Evolutionary conservation across 2,797 vertebrate species (phyloP).

Genomic region (Rhinoraja longicauda): DNA sequence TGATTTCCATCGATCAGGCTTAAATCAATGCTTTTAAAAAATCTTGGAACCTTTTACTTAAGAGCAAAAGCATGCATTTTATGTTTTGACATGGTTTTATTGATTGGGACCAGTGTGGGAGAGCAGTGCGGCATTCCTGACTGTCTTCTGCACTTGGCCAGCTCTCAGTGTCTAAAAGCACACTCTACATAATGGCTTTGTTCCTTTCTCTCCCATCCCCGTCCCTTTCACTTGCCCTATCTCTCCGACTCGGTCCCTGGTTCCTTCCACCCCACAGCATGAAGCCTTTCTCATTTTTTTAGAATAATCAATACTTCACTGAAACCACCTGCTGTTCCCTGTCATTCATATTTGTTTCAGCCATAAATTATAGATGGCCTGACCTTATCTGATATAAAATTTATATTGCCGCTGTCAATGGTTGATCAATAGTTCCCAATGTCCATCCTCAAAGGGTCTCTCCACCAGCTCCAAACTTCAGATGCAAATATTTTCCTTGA

Average conservation of each 20-base stretch:
- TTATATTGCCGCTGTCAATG: conserved; percentile 89
- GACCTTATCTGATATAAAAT: conserved; percentile 80
- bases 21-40: conserved; percentile 99
- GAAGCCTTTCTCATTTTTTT: conserved; percentile 66
- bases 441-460: conserved; percentile 67
- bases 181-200: conserved; percentile 89
- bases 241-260: conserved; percentile 46
- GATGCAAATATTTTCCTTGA: conserved; percentile 46
- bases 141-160: conserved; percentile 56
- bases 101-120: conserved; percentile 67
- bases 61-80: conserved; percentile 98
- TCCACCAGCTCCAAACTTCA: conserved; percentile 51
- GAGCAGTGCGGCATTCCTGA: conserved; percentile 52
- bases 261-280: conserved; percentile 62
- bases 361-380: conserved; percentile 90
- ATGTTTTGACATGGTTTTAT: conserved; percentile 94
- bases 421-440: conserved; percentile 80
- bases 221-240: conserved; percentile 45
- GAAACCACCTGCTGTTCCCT: conserved; percentile 66
- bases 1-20: conserved; percentile 84
- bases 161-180: conserved; percentile 73
- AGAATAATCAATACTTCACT: conserved; percentile 82
- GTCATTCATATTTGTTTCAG: conserved; percentile 82
- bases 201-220: conserved; percentile 59
- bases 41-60: conserved; percentile 95